phyloP scores from a whole-genome alignment of 2,113 vertebrate genomes.

The Elanus axillaris region DNA sequence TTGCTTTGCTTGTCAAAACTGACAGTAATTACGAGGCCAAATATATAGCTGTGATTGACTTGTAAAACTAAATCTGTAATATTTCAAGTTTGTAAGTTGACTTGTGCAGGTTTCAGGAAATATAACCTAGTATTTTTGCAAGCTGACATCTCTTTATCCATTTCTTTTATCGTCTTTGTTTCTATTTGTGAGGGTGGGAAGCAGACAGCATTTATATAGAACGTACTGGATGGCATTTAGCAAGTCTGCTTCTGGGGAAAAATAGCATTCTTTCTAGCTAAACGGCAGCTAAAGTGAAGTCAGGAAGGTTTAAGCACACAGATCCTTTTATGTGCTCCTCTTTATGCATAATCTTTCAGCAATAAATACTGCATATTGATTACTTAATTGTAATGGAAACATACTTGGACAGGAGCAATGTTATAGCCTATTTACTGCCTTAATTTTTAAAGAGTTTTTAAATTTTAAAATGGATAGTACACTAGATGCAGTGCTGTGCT shows the following conservation, averaged over 20 bases:
- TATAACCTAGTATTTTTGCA: slow-evolving; percentile 6
- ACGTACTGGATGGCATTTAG: neutral
- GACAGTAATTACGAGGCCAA: slow-evolving; percentile 48
- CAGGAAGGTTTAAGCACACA: neutral
- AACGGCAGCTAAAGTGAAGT: slow-evolving; percentile 12
- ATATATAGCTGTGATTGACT: slow-evolving; percentile 56
- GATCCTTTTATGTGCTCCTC: slow-evolving; percentile 4
- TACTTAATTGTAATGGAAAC: slow-evolving; percentile 71
- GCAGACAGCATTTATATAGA: neutral
- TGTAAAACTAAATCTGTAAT: slow-evolving; percentile 49
- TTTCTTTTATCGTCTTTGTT: slow-evolving; percentile 36
- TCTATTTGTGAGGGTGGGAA: slow-evolving; percentile 5
- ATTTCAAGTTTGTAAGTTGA: slow-evolving; percentile 41
- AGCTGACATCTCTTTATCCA: slow-evolving; percentile 15
- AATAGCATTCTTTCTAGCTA: neutral
- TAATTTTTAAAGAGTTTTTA: slow-evolving; percentile 73
- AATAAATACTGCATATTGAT: slow-evolving; percentile 73
- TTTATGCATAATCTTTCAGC: slow-evolving; percentile 29
- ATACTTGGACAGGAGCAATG: slow-evolving; percentile 25
- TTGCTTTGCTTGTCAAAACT: slow-evolving; percentile 45
- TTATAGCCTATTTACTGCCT: slow-evolving; percentile 62
- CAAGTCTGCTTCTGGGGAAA: neutral
- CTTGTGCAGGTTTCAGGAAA: slow-evolving; percentile 12
- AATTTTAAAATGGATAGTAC: slow-evolving; percentile 63
- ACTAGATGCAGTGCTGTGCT: neutral